phyloP scores from a whole-genome alignment of 2,113 vertebrate species.

The Dromiciops gliroides region DNA sequence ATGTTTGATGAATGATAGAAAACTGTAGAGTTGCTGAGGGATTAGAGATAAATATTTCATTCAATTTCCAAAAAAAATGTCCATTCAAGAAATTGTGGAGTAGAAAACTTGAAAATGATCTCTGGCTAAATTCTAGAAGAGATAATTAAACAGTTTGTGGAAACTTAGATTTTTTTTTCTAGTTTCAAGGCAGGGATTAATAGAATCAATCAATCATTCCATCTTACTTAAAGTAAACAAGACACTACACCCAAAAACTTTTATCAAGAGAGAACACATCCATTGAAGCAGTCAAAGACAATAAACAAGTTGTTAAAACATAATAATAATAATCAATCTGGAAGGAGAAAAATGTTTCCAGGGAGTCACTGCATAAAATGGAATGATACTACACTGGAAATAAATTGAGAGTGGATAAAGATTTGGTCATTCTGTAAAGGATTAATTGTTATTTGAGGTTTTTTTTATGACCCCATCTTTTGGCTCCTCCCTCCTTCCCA shows the following conservation, averaged over 20 bases:
- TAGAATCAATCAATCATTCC: neutral
- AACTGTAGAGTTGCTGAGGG: neutral
- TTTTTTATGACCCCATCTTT: no score
- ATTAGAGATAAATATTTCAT: neutral
- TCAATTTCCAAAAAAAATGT: neutral
- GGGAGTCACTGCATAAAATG: neutral
- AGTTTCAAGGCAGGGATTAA: neutral
- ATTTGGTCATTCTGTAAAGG: no score
- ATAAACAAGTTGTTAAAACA: neutral
- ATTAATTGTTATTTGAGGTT: no score
- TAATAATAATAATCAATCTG: neutral
- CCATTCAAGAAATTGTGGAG: neutral
- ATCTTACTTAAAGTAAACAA: neutral
- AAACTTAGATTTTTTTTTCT: no score
- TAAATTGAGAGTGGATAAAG: neutral
- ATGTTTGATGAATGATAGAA: neutral
- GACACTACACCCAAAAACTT: neutral
- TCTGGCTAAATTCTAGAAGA: neutral
- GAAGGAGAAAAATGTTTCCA: neutral
- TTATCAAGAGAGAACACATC: neutral
- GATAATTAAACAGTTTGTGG: neutral
- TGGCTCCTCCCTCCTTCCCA: no score
- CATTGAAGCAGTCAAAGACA: neutral
- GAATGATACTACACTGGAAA: neutral
- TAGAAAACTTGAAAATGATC: neutral